Evolutionary conservation across 2,797 vertebrate genomes (phyloP).

Genomic region (Bradypodion pumilum): DNA sequence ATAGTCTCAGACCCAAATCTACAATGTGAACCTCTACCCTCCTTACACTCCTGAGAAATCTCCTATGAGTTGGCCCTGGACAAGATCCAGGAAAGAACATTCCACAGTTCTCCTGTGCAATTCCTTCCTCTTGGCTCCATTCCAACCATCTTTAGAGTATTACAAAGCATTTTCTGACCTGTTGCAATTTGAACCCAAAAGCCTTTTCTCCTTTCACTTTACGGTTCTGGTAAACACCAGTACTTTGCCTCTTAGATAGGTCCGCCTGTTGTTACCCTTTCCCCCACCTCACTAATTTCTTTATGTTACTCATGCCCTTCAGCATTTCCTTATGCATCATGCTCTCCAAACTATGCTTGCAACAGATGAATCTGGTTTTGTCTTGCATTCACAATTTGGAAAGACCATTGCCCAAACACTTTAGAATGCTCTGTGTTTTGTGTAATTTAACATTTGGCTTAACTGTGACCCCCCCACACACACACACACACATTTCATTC

Average conservation of each 20-base stretch:
- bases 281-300: not conserved
- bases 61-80: not conserved
- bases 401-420: not conserved
- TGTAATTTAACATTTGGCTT: too few relatives aligned
- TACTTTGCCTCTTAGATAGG: not conserved
- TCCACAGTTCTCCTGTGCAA: not conserved
- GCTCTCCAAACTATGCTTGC: not conserved
- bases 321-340: slow-evolving; percentile 11
- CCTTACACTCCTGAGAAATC: not conserved
- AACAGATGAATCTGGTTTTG: not conserved
- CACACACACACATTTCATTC: not conserved
- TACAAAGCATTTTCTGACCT: not conserved
- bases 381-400: not conserved
- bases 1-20: not conserved
- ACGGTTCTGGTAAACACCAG: slow-evolving; percentile 22
- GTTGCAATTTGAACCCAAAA: slow-evolving; percentile 10
- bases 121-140: not conserved
- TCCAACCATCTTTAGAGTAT: not conserved
- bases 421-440: not conserved
- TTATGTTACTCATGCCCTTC: not conserved
- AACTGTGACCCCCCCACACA: too few relatives aligned
- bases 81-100: not conserved
- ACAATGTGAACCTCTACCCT: not conserved
- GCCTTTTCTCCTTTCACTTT: not conserved
- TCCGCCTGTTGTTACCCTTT: not conserved